A percentile compares a stretch with the other conserved stretches of the same genome.
Conservation (phyloP, 1,140 invertebrate genomes). For the Trichogramma pretiosum region DNA sequence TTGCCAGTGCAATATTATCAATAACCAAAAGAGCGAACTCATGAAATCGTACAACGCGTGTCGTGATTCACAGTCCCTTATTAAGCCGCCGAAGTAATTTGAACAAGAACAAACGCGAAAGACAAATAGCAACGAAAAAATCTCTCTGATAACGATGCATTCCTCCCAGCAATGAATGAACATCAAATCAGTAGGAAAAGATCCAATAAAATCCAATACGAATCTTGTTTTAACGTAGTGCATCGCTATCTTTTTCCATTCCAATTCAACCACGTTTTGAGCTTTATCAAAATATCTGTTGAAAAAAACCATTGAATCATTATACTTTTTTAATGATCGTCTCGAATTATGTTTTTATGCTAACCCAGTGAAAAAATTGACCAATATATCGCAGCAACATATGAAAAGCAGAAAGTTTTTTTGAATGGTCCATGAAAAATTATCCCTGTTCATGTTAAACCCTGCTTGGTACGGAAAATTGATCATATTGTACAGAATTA, state of each 20-base stretch:
- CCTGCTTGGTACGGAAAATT: conserved; percentile 31
- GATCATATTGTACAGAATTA: conserved; percentile 23
- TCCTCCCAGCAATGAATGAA: conserved; percentile 23
- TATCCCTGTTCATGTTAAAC: conserved; percentile 24
- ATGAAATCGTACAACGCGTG: conserved; percentile 23
- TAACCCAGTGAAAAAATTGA: conserved; percentile 39
- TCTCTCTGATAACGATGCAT: conserved; percentile 22
- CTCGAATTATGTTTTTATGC: neutral
- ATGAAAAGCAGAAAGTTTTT: conserved; percentile 29
- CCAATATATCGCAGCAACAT: conserved; percentile 29
- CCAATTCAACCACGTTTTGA: conserved; percentile 26
- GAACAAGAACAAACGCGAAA: conserved; percentile 31
- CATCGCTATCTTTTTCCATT: conserved; percentile 21
- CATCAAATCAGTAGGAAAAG: conserved; percentile 32
- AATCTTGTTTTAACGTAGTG: conserved; percentile 28
- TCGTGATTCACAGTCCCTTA: conserved; percentile 18
- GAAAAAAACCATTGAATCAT: neutral
- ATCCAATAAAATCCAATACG: conserved; percentile 30
- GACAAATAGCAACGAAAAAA: conserved; percentile 25
- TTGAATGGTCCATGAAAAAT: conserved; percentile 20
- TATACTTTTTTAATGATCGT: neutral
- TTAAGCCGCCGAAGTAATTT: conserved; percentile 24
- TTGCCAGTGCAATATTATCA: conserved; percentile 35
- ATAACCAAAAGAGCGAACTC: conserved; percentile 25
- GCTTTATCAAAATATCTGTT: conserved; percentile 30